Percentiles rank a stretch among this genome's conserved stretches.
phyloP scores from a whole-genome alignment of 2,797 vertebrate species.

The Onychomys leucogaster region DNA sequence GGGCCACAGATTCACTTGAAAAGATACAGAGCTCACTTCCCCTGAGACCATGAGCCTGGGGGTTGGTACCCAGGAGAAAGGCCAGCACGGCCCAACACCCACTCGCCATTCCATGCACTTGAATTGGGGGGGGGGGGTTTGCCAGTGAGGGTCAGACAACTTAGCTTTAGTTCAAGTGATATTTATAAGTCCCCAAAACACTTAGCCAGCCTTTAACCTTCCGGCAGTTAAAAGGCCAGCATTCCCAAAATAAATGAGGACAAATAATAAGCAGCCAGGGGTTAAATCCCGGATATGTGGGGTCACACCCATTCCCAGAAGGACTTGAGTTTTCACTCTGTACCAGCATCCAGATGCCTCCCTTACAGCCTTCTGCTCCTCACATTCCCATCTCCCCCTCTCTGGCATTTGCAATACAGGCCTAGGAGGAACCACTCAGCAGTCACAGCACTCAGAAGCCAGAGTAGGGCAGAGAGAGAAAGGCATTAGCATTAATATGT shows the following conservation, averaged over 20 bases:
- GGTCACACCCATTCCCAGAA: background rate
- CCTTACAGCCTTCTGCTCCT: background rate
- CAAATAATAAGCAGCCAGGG: background rate
- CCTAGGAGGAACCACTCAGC: background rate
- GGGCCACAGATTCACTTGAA: background rate
- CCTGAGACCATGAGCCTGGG: background rate
- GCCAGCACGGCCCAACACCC: accelerated
- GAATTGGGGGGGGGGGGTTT: background rate
- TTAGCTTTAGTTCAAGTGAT: background rate
- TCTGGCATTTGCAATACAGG: accelerated
- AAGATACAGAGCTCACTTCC: background rate
- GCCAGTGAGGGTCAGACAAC: accelerated
- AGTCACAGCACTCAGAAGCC: accelerated
- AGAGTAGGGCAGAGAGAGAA: background rate
- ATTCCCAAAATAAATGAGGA: background rate
- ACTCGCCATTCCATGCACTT: background rate
- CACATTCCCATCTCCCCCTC: accelerated
- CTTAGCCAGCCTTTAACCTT: background rate
- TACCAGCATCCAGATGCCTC: background rate
- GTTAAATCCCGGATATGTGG: background rate
- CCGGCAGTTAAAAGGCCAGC: background rate
- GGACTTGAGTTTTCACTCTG: background rate
- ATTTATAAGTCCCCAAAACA: background rate
- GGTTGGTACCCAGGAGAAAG: background rate
- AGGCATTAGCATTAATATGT: too few relatives aligned